Percentiles rank a stretch among this genome's conserved stretches.
These are phyloP conservation scores for Drosophila paracracens DNA, from an alignment of 2,888 invertebrate species.

Conservation along the genomic window DNA sequence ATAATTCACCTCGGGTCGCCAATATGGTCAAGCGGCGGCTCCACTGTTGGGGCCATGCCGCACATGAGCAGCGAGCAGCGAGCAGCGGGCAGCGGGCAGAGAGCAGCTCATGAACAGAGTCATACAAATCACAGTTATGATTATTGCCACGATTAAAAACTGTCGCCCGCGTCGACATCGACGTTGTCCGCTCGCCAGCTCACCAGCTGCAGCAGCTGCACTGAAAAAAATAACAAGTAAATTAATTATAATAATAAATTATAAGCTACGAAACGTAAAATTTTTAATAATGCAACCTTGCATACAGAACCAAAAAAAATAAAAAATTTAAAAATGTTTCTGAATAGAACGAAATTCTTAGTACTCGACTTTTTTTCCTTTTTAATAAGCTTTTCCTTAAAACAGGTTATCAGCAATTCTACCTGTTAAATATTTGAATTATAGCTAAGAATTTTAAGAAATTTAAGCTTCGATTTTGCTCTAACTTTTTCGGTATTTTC, in stretches of 20 bases:
- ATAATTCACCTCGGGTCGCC: conserved; percentile 75
- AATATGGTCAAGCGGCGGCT: conserved; percentile 70
- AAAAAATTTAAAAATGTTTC: no score
- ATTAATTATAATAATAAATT: neutral
- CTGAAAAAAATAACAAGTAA: neutral
- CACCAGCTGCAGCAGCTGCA: conserved; percentile 18
- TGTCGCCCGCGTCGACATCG: conserved; percentile 68
- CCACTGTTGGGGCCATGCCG: conserved; percentile 41
- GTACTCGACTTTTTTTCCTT: fast-evolving
- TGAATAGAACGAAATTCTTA: fast-evolving
- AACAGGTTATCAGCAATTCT: neutral
- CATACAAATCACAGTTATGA: conserved; percentile 82
- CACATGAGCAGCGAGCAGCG: conserved; percentile 1
- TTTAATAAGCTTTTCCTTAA: neutral
- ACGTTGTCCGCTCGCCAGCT: conserved; percentile 3
- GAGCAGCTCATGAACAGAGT: conserved; percentile 64
- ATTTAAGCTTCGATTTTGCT: neutral
- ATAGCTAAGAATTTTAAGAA: fast-evolving
- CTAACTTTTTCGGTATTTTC: neutral
- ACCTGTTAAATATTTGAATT: no score
- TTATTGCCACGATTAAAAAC: conserved; percentile 81
- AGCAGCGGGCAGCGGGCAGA: neutral
- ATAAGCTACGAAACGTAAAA: neutral
- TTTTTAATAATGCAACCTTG: neutral
- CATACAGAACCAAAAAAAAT: no score